Conservation (phyloP, 1,140 invertebrate species). For the Tetramorium simillimum region DNA sequence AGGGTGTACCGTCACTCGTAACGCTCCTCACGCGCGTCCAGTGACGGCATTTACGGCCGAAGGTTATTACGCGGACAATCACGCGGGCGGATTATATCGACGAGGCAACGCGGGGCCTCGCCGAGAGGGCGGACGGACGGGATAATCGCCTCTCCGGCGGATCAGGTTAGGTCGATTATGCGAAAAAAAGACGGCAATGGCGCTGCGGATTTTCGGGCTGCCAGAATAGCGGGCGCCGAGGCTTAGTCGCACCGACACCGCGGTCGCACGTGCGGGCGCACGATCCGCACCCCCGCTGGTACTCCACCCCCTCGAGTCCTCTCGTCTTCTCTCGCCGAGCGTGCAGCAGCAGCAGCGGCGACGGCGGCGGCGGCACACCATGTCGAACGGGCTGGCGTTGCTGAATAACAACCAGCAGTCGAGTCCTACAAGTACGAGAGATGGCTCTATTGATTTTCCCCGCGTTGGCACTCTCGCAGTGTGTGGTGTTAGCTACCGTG, state of each 20-base stretch:
- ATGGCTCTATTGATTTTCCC: slow-evolving; percentile 53
- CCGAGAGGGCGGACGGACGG: too few species aligned
- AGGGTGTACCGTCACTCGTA: too few species aligned
- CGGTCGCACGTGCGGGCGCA: background rate
- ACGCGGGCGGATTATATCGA: too few species aligned
- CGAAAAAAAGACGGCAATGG: slow-evolving; percentile 57
- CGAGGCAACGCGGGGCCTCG: too few species aligned
- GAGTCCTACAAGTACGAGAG: slow-evolving; percentile 63
- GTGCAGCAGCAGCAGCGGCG: background rate
- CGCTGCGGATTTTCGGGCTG: slow-evolving; percentile 60
- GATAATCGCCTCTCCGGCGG: background rate
- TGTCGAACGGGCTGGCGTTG: slow-evolving; percentile 71
- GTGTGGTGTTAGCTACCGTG: too few species aligned
- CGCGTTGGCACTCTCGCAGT: background rate
- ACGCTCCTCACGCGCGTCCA: too few species aligned
- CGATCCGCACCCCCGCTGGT: background rate
- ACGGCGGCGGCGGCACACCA: slow-evolving; percentile 23
- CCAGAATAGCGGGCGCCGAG: slow-evolving; percentile 56
- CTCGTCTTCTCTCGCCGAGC: background rate
- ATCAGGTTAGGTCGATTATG: slow-evolving; percentile 60
- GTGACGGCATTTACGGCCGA: too few species aligned
- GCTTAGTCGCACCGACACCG: background rate
- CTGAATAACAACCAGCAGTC: slow-evolving; percentile 59
- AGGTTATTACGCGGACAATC: too few species aligned
- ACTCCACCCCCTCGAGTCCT: too few species aligned